Percentiles rank a stretch among this genome's conserved stretches.
Evolutionary conservation across 2,113 vertebrate species (phyloP).

Genomic region (Hippoglossus stenolepis): DNA sequence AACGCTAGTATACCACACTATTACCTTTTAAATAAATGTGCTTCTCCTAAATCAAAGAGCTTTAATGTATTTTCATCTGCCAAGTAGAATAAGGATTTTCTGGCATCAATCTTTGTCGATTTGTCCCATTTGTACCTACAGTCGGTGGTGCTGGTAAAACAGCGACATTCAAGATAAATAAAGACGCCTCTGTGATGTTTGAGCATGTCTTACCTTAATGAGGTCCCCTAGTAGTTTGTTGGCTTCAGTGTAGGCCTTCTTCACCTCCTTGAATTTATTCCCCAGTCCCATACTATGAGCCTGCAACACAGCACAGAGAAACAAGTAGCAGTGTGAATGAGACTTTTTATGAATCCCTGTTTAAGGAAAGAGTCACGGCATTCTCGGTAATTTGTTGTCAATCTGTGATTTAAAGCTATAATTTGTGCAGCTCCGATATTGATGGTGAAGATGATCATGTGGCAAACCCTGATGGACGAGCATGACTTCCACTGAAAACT

Average conservation of each 20-base stretch:
- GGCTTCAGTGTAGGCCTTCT: conserved; percentile 93
- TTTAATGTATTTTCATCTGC: not conserved
- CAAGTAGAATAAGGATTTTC: conserved; percentile 2
- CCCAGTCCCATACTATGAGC: conserved; percentile 98
- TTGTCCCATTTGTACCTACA: not conserved
- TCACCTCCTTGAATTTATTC: conserved; percentile 97
- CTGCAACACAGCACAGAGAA: conserved; percentile 81
- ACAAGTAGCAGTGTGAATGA: conserved; percentile 7
- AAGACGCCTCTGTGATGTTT: not conserved
- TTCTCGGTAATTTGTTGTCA: conserved; percentile 3
- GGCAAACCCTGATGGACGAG: no score
- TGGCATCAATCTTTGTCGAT: not conserved
- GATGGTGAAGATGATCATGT: no score
- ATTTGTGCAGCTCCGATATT: not conserved
- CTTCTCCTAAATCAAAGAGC: not conserved
- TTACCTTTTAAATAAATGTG: not conserved
- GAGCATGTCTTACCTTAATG: conserved; percentile 89
- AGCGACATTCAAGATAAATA: not conserved
- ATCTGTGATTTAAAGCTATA: conserved; percentile 30
- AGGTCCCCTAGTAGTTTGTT: conserved; percentile 96
- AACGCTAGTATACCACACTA: no score
- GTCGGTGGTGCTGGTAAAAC: not conserved
- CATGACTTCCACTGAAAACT: no score
- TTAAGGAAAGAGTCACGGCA: conserved; percentile 3
- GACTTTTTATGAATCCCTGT: no score